Percentiles rank a stretch among this genome's conserved stretches.
Conservation (phyloP, 2,888 invertebrate genomes). For the Petrophora chlorosata region DNA sequence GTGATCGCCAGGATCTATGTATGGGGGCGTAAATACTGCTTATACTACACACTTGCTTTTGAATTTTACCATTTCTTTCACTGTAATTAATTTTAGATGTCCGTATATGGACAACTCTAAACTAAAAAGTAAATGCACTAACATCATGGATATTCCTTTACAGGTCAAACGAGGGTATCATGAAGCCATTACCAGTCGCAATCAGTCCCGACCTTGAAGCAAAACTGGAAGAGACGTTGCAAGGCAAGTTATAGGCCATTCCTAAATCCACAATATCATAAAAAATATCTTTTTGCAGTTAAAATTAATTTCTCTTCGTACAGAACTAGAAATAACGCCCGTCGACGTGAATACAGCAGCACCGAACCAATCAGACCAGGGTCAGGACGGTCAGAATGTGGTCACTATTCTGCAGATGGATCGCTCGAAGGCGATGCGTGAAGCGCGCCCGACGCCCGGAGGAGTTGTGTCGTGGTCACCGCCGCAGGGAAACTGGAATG, state of each 20-base stretch:
- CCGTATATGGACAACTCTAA: too few relatives aligned
- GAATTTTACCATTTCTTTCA: too few relatives aligned
- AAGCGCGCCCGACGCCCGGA: constrained; percentile 84
- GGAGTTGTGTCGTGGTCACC: constrained; percentile 98
- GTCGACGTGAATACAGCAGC: constrained; percentile 50
- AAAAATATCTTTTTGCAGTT: constrained; percentile 1
- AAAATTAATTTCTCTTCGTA: constrained; percentile 4
- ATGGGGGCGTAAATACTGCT: too few relatives aligned
- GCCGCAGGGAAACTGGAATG: constrained; percentile 98
- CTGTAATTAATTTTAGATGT: too few relatives aligned
- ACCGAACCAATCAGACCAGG: constrained; percentile 31
- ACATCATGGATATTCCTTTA: too few relatives aligned
- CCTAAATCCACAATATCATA: too few relatives aligned
- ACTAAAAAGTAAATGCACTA: too few relatives aligned
- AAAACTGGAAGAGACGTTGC: constrained; percentile 83
- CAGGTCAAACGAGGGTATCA: constrained; percentile 85
- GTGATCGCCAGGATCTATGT: too few relatives aligned
- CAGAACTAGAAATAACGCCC: constrained; percentile 66
- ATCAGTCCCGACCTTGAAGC: constrained; percentile 88
- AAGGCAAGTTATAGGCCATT: too few relatives aligned
- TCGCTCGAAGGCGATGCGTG: constrained; percentile 84
- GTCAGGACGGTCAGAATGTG: constrained; percentile 44
- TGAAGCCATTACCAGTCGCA: constrained; percentile 91
- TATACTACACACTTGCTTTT: too few relatives aligned
- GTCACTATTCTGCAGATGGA: constrained; percentile 67